Evolutionary conservation across 2,113 vertebrate species (phyloP).

Genomic region (Rhombomys opimus): DNA sequence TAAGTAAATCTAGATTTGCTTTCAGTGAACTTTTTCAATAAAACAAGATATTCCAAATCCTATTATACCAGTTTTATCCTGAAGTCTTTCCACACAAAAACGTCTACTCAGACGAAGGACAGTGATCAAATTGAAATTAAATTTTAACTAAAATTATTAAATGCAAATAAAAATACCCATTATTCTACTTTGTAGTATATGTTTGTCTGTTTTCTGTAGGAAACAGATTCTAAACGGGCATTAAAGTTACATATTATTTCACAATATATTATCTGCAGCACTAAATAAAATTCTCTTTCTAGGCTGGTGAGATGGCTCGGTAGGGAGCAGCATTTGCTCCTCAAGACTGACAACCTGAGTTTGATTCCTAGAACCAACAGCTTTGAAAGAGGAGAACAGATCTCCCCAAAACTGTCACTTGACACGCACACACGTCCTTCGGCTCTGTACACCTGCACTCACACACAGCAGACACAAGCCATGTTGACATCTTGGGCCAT

Average conservation of each 20-base stretch:
- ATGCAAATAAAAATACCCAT: background rate
- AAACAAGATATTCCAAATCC: slow-evolving; percentile 31
- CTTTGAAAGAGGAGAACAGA: background rate
- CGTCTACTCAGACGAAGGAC: background rate
- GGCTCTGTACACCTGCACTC: background rate
- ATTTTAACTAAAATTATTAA: background rate
- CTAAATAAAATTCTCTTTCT: background rate
- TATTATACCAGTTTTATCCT: background rate
- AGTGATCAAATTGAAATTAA: slow-evolving; percentile 1
- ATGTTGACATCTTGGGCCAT: background rate
- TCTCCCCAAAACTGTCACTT: background rate
- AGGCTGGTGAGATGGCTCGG: background rate
- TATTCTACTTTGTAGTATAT: background rate
- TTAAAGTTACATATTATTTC: background rate
- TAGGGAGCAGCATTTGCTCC: too few relatives aligned
- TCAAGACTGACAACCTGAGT: background rate
- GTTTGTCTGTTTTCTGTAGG: slow-evolving; percentile 24
- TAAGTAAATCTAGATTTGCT: slow-evolving; percentile 34
- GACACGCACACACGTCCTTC: too few relatives aligned
- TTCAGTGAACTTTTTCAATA: slow-evolving; percentile 20
- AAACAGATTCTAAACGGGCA: background rate
- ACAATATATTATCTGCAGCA: background rate
- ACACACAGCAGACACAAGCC: background rate
- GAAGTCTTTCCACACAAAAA: background rate
- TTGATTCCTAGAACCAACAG: background rate